Percentiles rank a stretch among this genome's conserved stretches.
Evolutionary conservation across 2,113 vertebrate genomes (phyloP).

Genomic region (Corvus moneduloides): DNA sequence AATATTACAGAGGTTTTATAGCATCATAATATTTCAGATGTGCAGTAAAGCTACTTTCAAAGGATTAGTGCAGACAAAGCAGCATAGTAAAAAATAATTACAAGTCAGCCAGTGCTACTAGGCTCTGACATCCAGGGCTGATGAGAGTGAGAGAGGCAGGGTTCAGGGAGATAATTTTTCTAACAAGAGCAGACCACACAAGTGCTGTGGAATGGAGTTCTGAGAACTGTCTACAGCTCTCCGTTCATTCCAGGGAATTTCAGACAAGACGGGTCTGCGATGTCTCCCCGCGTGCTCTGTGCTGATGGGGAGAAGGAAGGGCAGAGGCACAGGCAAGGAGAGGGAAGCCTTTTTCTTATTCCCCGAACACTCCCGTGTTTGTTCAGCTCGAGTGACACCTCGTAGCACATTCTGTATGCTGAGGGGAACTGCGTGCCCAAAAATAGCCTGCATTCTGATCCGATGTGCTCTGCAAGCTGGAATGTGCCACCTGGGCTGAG

Average conservation of each 20-base stretch:
- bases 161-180: slow-evolving; percentile 58
- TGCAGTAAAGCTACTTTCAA: slow-evolving; percentile 79
- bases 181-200: slow-evolving; percentile 63
- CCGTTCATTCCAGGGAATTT: neutral
- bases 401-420: neutral
- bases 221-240: neutral
- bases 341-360: neutral
- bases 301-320: neutral
- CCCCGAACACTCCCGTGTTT: neutral
- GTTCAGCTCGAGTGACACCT: neutral
- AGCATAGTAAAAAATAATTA: slow-evolving; percentile 80
- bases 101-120: slow-evolving; percentile 65
- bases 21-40: slow-evolving; percentile 73
- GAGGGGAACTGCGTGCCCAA: neutral
- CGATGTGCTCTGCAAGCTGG: neutral
- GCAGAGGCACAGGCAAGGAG: neutral
- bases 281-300: neutral
- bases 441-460: slow-evolving; percentile 1
- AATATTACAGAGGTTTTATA: slow-evolving; percentile 79
- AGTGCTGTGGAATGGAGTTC: slow-evolving; percentile 24
- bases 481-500: slow-evolving; percentile 27
- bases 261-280: neutral
- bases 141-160: slow-evolving; percentile 52
- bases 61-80: slow-evolving; percentile 80
- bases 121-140: slow-evolving; percentile 61